phyloP scores from a whole-genome alignment of 30 jellyfish, hydroid and myxozoan genomes.

The Haliclystus octoradiatus region DNA sequence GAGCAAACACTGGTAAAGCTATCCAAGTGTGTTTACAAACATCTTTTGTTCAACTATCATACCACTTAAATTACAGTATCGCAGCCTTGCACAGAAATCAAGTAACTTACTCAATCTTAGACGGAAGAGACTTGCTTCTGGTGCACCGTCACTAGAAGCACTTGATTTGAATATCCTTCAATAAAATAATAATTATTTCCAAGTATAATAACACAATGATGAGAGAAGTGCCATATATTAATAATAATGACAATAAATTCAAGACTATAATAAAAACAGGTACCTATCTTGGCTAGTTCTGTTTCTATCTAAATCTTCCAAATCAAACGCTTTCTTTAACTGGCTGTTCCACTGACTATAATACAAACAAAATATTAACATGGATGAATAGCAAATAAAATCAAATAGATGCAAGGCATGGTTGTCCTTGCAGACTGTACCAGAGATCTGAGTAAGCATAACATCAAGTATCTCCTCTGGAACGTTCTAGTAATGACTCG shows the following conservation, averaged over 20 bases:
- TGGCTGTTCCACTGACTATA: constrained; percentile 72
- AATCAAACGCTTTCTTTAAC: constrained; percentile 54
- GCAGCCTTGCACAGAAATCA: too few species aligned
- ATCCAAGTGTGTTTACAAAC: too few species aligned
- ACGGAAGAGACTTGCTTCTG: constrained; percentile 8
- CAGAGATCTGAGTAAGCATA: too few species aligned
- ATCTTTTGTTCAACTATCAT: too few species aligned
- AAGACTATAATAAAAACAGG: neutral
- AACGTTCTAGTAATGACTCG: too few species aligned
- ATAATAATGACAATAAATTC: too few species aligned
- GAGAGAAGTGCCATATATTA: too few species aligned
- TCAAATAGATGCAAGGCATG: too few species aligned
- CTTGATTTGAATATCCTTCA: constrained; percentile 53
- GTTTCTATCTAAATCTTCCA: constrained; percentile 81
- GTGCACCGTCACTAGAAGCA: constrained; percentile 41
- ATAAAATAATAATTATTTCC: neutral
- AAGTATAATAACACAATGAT: too few species aligned
- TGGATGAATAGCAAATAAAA: neutral
- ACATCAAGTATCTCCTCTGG: too few species aligned
- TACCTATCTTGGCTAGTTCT: constrained; percentile 67
- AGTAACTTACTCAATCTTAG: constrained; percentile 33
- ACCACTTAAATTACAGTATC: too few species aligned
- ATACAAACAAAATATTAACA: neutral
- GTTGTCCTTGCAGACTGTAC: neutral
- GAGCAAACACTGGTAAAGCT: too few species aligned